phyloP scores from a whole-genome alignment of 1,140 invertebrate genomes.

The Brachionus asplanchnoidis region DNA sequence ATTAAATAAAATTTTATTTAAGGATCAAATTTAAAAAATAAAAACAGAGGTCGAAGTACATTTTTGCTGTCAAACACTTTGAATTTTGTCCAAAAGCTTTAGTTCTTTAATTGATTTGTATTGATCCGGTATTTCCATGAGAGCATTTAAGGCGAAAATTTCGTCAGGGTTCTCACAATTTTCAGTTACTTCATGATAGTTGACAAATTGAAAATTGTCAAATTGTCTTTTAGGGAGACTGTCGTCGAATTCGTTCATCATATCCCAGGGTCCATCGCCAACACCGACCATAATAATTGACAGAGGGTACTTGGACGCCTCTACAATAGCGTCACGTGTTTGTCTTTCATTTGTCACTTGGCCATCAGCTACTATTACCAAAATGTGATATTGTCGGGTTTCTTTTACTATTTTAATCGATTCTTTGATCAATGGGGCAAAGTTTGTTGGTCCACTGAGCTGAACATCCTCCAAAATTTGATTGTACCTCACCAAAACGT shows the following conservation, averaged over 20 bases:
- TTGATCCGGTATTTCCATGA: conserved; percentile 62
- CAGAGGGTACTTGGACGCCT: conserved; percentile 60
- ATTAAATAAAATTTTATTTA: neutral
- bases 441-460: conserved; percentile 57
- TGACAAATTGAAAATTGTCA: conserved; percentile 63
- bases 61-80: neutral
- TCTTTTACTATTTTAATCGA: conserved; percentile 57
- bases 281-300: conserved; percentile 62
- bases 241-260: conserved; percentile 61
- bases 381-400: conserved; percentile 57
- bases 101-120: conserved; percentile 59
- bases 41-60: neutral
- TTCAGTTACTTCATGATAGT: conserved; percentile 57
- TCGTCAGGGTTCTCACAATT: conserved; percentile 58
- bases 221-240: conserved; percentile 59
- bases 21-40: neutral
- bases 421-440: conserved; percentile 59
- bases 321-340: conserved; percentile 59
- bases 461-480: conserved; percentile 50
- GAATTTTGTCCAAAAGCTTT: conserved; percentile 43
- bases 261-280: conserved; percentile 62
- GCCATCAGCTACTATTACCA: conserved; percentile 61
- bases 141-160: conserved; percentile 58
- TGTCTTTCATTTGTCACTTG: conserved; percentile 59
- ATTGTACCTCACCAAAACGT: conserved; percentile 53